Evolutionary conservation across 2,888 invertebrate genomes (phyloP).

Genomic region (Drosophila melanosoma): DNA sequence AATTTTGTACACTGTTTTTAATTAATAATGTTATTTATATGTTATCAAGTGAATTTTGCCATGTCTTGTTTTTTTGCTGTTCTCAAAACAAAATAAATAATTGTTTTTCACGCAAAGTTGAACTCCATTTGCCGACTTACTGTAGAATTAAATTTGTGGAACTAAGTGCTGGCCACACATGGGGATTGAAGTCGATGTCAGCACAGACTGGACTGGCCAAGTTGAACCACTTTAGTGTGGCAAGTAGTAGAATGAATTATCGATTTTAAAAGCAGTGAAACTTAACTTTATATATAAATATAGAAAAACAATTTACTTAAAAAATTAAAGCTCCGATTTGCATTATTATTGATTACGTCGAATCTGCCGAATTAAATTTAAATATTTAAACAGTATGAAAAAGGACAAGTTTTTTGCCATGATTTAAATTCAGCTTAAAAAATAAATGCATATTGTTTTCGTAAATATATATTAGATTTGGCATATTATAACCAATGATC

Average conservation of each 20-base stretch:
- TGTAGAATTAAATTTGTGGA: slow-evolving; percentile 1
- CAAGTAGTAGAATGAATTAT: neutral
- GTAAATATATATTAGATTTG: slow-evolving; percentile 1
- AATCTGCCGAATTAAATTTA: neutral
- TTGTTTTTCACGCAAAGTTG: slow-evolving; percentile 30
- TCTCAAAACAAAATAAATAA: slow-evolving; percentile 6
- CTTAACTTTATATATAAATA: neutral
- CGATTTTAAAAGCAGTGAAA: neutral
- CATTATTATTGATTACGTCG: neutral
- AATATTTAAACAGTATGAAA: neutral
- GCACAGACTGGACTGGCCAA: neutral
- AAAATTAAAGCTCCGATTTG: neutral
- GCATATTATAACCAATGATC: slow-evolving; percentile 13
- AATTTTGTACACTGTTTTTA: neutral
- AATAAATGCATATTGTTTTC: neutral
- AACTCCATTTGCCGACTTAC: neutral
- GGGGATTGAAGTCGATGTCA: slow-evolving; percentile 8
- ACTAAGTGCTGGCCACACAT: neutral
- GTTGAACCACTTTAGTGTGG: neutral
- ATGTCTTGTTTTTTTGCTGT: neutral
- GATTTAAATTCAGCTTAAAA: neutral
- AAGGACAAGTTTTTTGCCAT: neutral
- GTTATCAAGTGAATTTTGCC: neutral
- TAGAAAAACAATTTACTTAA: neutral
- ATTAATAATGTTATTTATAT: neutral